Evolutionary conservation across 2,888 invertebrate genomes (phyloP), one percentile per base, ranked within the genome.

Genomic region (Crocallis elinguaria): DNA sequence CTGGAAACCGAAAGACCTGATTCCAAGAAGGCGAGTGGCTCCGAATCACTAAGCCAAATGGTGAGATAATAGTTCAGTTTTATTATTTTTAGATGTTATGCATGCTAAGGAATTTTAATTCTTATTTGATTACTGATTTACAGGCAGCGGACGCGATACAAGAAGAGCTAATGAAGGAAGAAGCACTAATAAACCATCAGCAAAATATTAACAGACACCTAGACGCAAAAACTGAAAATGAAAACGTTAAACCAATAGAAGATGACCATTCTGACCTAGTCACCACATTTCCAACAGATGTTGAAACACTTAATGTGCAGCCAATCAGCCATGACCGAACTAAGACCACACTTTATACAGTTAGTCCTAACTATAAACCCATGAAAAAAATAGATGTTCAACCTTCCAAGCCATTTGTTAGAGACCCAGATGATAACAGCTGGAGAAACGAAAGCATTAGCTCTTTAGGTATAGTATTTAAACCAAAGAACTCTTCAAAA

Each of bases 361-460:
- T 86, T 0, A 83, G 71, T 44, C 74, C 84, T 2, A 86, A 84
- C 57, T 91, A 91, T 56, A 90, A 83, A 52, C 84, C 85, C 4
- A 77, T 86, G 66, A 90, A 89, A 49, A 89, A 86, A 68, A 75
- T 90, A 27, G 89, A 89, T 38, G 78, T 89, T 0, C 82, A 82
- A 60, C 79, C 85, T 4, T 71, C 79, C 1, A 89, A 87, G 57
- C 75, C 71, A 2, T 83, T 84, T 46, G 64, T 85, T 12, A 69
- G 89, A 64, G 80, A 91, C 48, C 91, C 90, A 0, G 90, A 91
- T 46, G 91, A 91, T 54, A 89, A 89, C 51, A 89, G 88, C 55
- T 91, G 91, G 91, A 80, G 91, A 69, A 91, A 90, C 56, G 88
- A 90, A 71, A 90, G 91, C 57, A 81, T 91, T 33, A 90, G 85